Evolutionary conservation across 1,140 invertebrate genomes (phyloP).

Genomic region (Lordiphosa collinella): DNA sequence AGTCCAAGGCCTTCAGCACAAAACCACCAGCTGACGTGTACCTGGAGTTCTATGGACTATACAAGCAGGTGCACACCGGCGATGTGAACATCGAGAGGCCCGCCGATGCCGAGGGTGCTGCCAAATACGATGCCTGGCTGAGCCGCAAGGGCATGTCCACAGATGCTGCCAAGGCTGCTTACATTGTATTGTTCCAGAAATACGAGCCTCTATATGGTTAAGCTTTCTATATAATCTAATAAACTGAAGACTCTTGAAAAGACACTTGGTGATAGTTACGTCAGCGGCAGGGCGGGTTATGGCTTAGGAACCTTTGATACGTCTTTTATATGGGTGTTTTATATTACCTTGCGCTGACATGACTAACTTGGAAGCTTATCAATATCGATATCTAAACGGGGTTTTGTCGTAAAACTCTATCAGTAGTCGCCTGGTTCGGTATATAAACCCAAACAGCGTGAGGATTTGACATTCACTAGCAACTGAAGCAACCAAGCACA

Average conservation of each 20-base stretch:
- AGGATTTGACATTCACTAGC: constrained; percentile 25
- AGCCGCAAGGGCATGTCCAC: constrained; percentile 88
- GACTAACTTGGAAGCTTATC: constrained; percentile 30
- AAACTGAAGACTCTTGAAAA: constrained; percentile 7
- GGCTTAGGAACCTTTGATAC: too few relatives aligned
- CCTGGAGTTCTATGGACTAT: constrained; percentile 92
- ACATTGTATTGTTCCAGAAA: constrained; percentile 88
- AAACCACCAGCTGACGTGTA: constrained; percentile 90
- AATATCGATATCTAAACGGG: constrained; percentile 29
- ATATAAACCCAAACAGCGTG: constrained; percentile 16
- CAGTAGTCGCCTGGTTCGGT: constrained; percentile 4
- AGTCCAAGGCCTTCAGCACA: constrained; percentile 88
- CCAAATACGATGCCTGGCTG: constrained; percentile 97
- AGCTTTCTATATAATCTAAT: constrained; percentile 23
- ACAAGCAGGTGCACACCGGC: constrained; percentile 92
- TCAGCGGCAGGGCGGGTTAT: background rate
- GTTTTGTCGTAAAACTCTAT: constrained; percentile 34
- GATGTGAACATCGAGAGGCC: constrained; percentile 86
- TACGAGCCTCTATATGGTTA: constrained; percentile 80
- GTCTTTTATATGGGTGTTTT: background rate
- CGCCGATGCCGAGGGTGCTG: constrained; percentile 94
- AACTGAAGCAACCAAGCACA: constrained; percentile 22
- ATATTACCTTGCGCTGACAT: constrained; percentile 3
- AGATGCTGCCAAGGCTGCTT: constrained; percentile 91
- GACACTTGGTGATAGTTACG: background rate